Conservation (phyloP, 1,140 invertebrate species). For the Drosophila chauvacae region DNA sequence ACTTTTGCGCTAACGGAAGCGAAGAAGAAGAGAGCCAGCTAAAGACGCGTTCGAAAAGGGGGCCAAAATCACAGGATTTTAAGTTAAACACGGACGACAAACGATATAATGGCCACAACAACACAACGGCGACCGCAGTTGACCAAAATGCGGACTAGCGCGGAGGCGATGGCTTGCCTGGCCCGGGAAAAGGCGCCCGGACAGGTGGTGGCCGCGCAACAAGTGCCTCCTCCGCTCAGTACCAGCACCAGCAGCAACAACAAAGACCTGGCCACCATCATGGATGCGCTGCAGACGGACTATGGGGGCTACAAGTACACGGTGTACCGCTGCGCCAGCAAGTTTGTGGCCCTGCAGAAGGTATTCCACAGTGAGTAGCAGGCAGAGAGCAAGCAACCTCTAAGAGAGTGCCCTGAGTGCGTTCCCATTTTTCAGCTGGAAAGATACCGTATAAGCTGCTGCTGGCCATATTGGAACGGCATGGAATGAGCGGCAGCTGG, state of each 20-base stretch:
- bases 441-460: slow-evolving; percentile 78
- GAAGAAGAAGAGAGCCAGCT: slow-evolving; percentile 22
- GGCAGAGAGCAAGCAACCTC: background rate
- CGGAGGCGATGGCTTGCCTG: slow-evolving; percentile 41
- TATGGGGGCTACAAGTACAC: slow-evolving; percentile 77
- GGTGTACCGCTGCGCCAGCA: slow-evolving; percentile 79
- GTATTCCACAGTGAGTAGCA: slow-evolving; percentile 72
- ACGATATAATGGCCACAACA: background rate
- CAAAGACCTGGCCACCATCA: slow-evolving; percentile 64
- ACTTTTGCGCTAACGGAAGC: slow-evolving; percentile 75
- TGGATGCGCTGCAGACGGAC: slow-evolving; percentile 63
- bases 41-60: slow-evolving; percentile 42
- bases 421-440: slow-evolving; percentile 47
- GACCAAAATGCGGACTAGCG: slow-evolving; percentile 49
- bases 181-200: slow-evolving; percentile 51
- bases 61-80: background rate
- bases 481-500: slow-evolving; percentile 65
- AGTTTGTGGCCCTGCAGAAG: slow-evolving; percentile 75
- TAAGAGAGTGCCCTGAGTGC: background rate
- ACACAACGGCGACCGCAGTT: slow-evolving; percentile 34
- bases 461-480: slow-evolving; percentile 71
- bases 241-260: slow-evolving; percentile 37
- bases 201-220: slow-evolving; percentile 23
- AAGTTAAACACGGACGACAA: background rate
- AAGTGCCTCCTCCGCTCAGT: slow-evolving; percentile 26